Base-by-base conservation (phyloP, 1,140 invertebrate species). In the Adoxophyes honmai region DNA sequence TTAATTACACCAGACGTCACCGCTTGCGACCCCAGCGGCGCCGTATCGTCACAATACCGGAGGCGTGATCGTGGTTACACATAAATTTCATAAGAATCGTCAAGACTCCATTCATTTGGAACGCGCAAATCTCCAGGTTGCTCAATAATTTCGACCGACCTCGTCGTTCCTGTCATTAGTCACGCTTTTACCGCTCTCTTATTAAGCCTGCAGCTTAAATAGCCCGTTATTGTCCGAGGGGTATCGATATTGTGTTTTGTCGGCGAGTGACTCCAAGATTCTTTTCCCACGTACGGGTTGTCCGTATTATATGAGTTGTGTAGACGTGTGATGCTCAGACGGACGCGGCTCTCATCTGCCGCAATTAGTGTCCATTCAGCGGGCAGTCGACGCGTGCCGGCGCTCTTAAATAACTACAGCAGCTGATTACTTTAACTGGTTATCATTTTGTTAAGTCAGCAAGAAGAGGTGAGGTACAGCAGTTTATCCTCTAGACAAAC, bases 1-100 rank as follows among this genome's bases (percentile, higher is more conserved):
- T 70, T 78, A 78, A 81, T 81, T 79, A 71, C 70, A 70, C 70
- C 60, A 59, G 65, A 70, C 70, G 67, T 78, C 75, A 72, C 57
- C 62, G 62, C 54, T 57, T 63, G 48, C 55, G 57, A 64, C 48
- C 14, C 16, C 4, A 38, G 9, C 15, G 6, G 6, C 33, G 39
- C 53, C 15, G 36, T 14, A 55, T 6, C 51, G 33, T 52, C 51
- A 52, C 10, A 52, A 8, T 52, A 33, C 51, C 51, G 33, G 28
- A 15, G 51, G 6, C 70, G 56, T 60, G 58, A 38, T 61, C 58
- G 18, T 58, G 63, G 57, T 56, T 56, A 68, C 65, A 68, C 65
- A 64, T 76, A 74, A 68, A 77, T 75, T 78, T 74, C 75, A 64
- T 69, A 68, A 75, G 63, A 68, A 53, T 58, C 61, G 60, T 68